A percentile compares a stretch with the other conserved stretches of the same genome.
Evolutionary conservation across 2,113 vertebrate genomes (phyloP).

Genomic region (Podiceps cristatus): DNA sequence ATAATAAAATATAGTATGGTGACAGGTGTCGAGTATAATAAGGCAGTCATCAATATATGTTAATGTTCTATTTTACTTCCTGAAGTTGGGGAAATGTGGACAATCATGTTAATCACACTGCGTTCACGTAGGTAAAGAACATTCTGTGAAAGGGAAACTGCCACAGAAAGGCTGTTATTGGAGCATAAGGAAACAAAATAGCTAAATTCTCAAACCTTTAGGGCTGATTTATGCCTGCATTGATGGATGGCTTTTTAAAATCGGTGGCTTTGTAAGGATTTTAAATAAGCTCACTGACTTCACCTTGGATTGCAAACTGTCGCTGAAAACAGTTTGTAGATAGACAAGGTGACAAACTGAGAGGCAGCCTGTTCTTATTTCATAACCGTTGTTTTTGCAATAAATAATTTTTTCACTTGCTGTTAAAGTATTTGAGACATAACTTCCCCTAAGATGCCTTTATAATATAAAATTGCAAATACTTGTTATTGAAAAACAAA

Average conservation of each 20-base stretch:
- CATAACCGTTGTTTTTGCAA: background rate
- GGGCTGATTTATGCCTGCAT: background rate
- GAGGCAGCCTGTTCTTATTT: background rate
- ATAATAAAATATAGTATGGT: constrained; percentile 29
- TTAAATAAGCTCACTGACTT: background rate
- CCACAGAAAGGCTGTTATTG: background rate
- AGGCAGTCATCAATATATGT: background rate
- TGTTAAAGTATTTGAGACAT: background rate
- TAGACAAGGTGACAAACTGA: too few relatives aligned
- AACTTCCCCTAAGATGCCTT: background rate
- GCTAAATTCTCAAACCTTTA: background rate
- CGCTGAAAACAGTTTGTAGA: background rate
- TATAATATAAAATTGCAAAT: background rate
- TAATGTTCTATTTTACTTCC: background rate
- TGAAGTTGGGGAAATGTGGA: background rate
- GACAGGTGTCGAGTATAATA: background rate
- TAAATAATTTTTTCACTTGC: background rate
- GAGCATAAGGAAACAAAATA: background rate
- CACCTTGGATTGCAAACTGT: background rate
- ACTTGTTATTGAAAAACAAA: background rate
- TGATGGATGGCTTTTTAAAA: background rate
- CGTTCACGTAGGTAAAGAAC: background rate
- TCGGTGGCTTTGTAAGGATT: background rate
- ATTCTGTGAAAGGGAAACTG: background rate
- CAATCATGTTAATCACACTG: background rate